Evolutionary conservation across 2,888 invertebrate species (phyloP).

Genomic region (Xestia sexstrigata): DNA sequence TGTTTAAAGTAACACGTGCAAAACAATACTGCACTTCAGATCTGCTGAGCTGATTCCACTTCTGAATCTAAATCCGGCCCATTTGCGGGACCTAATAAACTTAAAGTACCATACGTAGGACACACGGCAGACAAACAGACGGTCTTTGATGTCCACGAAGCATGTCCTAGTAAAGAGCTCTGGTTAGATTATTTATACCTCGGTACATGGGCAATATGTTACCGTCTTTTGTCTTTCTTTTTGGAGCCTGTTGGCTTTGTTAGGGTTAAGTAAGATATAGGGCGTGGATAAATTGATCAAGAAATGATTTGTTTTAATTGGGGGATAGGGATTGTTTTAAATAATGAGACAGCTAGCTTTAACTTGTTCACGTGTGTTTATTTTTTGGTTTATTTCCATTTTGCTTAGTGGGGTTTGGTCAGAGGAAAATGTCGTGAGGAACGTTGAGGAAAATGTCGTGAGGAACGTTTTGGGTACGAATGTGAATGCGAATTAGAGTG

Average conservation of each 20-base stretch:
- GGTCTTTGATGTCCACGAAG: constrained; percentile 63
- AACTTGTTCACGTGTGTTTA: neutral
- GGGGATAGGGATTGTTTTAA: neutral
- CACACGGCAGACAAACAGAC: constrained; percentile 50
- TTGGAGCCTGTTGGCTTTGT: constrained; percentile 44
- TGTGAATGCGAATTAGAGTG: too few species aligned
- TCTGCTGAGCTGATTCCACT: constrained; percentile 14
- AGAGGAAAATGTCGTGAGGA: too few species aligned
- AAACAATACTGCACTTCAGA: neutral
- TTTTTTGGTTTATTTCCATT: neutral
- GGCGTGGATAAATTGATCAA: constrained; percentile 9
- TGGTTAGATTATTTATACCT: constrained; percentile 56
- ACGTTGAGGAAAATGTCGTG: too few species aligned
- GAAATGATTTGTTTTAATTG: constrained; percentile 17
- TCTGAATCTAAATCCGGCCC: constrained; percentile 32
- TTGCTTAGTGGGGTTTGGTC: too few species aligned
- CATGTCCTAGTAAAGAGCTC: constrained; percentile 54
- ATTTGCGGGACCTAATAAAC: constrained; percentile 59
- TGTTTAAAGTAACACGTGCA: too few species aligned
- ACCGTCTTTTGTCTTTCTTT: constrained; percentile 51
- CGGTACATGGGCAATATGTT: constrained; percentile 45
- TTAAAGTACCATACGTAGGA: constrained; percentile 44
- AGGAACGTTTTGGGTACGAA: too few species aligned
- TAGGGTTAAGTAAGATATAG: constrained; percentile 24
- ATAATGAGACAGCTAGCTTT: neutral